Evolutionary conservation across 2,113 vertebrate species (phyloP).

Genomic region (Orycteropus afer): DNA sequence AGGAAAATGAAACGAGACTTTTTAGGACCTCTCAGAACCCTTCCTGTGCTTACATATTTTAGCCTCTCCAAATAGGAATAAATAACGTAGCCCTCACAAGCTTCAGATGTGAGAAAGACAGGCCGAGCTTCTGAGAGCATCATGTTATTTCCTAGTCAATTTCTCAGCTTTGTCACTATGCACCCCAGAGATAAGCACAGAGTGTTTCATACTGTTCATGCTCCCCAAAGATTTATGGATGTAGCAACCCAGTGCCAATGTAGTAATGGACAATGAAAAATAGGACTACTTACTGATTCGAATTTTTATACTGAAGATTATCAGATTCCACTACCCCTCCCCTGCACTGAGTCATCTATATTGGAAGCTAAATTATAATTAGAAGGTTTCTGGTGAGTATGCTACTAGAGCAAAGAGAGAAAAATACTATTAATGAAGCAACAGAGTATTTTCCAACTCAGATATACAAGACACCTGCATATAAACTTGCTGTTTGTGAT

Average conservation of each 20-base stretch:
- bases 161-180: not conserved
- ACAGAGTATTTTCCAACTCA: not conserved
- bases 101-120: not conserved
- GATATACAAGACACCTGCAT: not conserved
- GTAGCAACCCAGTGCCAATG: not conserved
- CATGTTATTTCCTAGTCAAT: not conserved
- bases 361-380: not conserved
- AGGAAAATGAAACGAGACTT: not conserved
- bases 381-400: not conserved
- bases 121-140: not conserved
- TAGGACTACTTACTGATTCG: not conserved
- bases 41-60: not conserved
- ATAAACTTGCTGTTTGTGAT: not conserved
- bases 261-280: not conserved
- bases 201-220: not conserved
- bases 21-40: not conserved
- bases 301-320: not conserved
- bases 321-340: not conserved
- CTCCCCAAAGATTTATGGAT: not conserved
- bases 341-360: not conserved
- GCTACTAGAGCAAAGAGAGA: not conserved
- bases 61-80: not conserved
- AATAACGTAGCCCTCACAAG: not conserved
- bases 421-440: slow-evolving; percentile 3
- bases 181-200: not conserved